These are phyloP conservation scores for Caenorhabditis sinica DNA, from an alignment of 2,888 invertebrate genomes.

Conservation along the genomic window DNA sequence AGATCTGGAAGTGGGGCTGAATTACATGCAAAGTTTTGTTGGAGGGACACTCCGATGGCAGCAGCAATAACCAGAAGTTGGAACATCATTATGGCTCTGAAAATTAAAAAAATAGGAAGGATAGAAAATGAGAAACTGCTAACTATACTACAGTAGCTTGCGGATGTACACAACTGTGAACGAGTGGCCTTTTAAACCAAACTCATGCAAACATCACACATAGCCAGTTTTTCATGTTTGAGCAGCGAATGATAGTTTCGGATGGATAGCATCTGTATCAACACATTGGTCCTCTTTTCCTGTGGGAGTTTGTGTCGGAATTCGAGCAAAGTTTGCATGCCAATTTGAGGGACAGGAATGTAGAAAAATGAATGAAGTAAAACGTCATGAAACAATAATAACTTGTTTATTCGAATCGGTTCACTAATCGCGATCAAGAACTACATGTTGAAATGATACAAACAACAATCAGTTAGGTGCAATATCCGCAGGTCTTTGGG, in stretches of 20 bases:
- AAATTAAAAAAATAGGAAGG: neutral
- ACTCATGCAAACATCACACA: slow-evolving; percentile 43
- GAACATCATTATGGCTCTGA: slow-evolving; percentile 23
- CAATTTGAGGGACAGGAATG: neutral
- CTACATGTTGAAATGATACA: neutral
- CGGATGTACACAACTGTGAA: slow-evolving; percentile 60
- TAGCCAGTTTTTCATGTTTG: slow-evolving; percentile 38
- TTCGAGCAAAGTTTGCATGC: slow-evolving; percentile 26
- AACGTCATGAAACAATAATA: slow-evolving; percentile 10
- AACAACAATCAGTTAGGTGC: slow-evolving; percentile 2
- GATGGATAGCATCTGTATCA: slow-evolving; percentile 42
- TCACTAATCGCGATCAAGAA: neutral
- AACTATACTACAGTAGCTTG: slow-evolving; percentile 16
- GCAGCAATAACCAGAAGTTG: slow-evolving; percentile 19
- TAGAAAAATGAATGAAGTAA: neutral
- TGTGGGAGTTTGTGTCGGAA: slow-evolving; percentile 28
- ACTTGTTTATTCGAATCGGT: slow-evolving; percentile 19
- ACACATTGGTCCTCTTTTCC: slow-evolving; percentile 21
- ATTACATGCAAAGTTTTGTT: slow-evolving; percentile 36
- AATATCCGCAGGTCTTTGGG: slow-evolving; percentile 52
- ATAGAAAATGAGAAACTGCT: neutral
- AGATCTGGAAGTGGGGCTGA: slow-evolving; percentile 41
- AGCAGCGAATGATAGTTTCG: slow-evolving; percentile 47
- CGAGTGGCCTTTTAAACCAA: slow-evolving; percentile 64
- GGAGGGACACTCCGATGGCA: slow-evolving; percentile 8